Evolutionary conservation across 1,140 invertebrate genomes (phyloP), one percentile per base, ranked within the genome.

Genomic region (Bombus picipes): DNA sequence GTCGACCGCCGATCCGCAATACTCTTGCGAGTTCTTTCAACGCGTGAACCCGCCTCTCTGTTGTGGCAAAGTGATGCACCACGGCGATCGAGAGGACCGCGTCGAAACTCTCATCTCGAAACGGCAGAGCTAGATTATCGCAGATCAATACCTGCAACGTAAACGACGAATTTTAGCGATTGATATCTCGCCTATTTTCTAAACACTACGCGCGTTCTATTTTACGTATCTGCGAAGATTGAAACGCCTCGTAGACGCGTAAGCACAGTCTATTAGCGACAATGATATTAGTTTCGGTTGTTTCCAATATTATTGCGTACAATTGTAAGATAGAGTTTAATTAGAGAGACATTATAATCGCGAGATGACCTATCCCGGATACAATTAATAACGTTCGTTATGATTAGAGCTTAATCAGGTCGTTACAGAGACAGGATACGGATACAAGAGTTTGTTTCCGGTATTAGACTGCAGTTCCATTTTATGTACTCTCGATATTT

Each of bases 61-160:
- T 97, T 32, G 98, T 99, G 10, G 98, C 98, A 92, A 99, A 98
- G 94, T 98, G 98, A 95, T 99, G 99, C 80, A 99, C 97, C 62
- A 99, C 99, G 3, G 98, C 98, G 88, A 99, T 97, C 32, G 98
- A 99, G 37, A 99, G 96, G 4, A 98, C 98, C 5, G 98, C 99
- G 95, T 99, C 99, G 95, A 99, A 98, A 82, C 97, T 97, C 92
- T 98, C 98, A 94, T 99, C 98, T 47, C 98, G 97, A 95, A 98
- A 99, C 22, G 99, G 98, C 88, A 99, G 94, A 59, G 97, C 96
- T 80, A 99, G 95, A 95, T 98, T 98, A 96, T 99, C 98, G 94
- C 98, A 97, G 53, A 98, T 95, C 80, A 98, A 96, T 87, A 98
- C 97, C 97, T 99, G 92, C 6, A 57, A 59, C 5, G 15, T 28